A percentile compares a stretch with the other conserved stretches of the same genome.
These are phyloP conservation scores for Turnix velox DNA, from an alignment of 2,113 vertebrate species.

Conservation along the genomic window DNA sequence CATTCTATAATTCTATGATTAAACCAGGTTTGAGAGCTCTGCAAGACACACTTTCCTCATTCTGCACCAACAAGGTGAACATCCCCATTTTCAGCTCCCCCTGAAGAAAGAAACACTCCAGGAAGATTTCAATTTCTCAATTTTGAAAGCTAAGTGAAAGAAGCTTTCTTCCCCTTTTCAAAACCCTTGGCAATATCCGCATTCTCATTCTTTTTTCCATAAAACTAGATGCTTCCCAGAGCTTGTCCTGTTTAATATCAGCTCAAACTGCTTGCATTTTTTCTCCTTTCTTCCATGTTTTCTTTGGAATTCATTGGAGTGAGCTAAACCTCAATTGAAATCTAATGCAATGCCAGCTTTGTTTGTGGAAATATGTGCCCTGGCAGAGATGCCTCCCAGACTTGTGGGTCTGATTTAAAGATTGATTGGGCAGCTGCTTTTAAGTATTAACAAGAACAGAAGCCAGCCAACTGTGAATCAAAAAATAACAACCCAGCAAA, in stretches of 20 bases:
- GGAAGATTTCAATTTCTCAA: neutral
- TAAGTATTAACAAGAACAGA: constrained; percentile 1
- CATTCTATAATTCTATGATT: no score
- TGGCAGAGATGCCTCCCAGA: constrained; percentile 11
- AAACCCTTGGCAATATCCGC: neutral
- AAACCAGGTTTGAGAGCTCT: neutral
- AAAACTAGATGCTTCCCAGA: constrained; percentile 24
- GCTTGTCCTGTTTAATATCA: constrained; percentile 43
- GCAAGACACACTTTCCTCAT: neutral
- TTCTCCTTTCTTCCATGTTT: constrained; percentile 25
- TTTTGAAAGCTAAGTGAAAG: neutral
- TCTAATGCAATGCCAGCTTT: constrained; percentile 18
- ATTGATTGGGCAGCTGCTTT: neutral
- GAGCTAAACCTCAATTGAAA: neutral
- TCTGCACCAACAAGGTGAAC: neutral
- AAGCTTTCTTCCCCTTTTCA: neutral
- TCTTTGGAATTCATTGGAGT: constrained; percentile 20
- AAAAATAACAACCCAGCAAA: neutral
- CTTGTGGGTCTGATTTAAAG: neutral
- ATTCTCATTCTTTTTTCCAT: neutral
- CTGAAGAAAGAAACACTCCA: neutral
- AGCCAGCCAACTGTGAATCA: neutral
- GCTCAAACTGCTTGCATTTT: neutral
- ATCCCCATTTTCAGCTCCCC: neutral
- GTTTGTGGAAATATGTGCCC: neutral